phyloP scores from a whole-genome alignment of 2,113 vertebrate species.

The Gulo gulo region DNA sequence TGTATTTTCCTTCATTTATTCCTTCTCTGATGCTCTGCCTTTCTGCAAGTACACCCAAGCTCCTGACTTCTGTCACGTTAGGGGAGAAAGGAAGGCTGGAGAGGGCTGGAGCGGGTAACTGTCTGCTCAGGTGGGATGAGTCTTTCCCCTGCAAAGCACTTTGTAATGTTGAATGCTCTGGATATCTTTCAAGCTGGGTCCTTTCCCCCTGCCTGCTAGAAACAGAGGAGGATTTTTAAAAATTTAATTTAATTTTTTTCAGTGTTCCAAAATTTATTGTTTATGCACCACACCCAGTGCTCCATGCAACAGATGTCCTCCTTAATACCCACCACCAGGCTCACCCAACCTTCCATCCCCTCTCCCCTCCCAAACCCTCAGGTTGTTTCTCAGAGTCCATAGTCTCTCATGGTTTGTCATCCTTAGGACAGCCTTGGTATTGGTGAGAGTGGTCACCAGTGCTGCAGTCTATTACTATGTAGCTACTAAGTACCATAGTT shows the following conservation, averaged over 20 bases:
- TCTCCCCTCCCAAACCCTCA: too few relatives aligned
- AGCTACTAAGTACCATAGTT: background rate
- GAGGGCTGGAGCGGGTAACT: background rate
- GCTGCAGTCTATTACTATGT: background rate
- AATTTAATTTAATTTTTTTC: too few relatives aligned
- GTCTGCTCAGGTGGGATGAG: too few relatives aligned
- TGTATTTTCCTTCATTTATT: background rate
- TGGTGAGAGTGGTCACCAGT: background rate
- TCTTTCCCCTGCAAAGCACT: background rate
- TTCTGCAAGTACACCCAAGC: background rate
- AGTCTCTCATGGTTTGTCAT: too few relatives aligned
- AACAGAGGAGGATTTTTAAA: background rate
- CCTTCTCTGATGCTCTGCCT: background rate
- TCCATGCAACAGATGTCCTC: too few relatives aligned
- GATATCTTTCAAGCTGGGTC: background rate
- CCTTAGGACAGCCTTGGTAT: background rate
- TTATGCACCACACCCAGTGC: too few relatives aligned
- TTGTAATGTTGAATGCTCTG: accelerated
- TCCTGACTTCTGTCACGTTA: background rate
- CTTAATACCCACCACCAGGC: too few relatives aligned
- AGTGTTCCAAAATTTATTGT: too few relatives aligned
- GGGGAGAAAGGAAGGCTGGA: background rate
- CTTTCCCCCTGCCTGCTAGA: background rate
- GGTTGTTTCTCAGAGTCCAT: too few relatives aligned
- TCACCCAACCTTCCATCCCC: too few relatives aligned